Evolutionary conservation across 2,888 invertebrate species (phyloP), one percentile per base, ranked within the genome.

Genomic region (Oeneis ivallda): DNA sequence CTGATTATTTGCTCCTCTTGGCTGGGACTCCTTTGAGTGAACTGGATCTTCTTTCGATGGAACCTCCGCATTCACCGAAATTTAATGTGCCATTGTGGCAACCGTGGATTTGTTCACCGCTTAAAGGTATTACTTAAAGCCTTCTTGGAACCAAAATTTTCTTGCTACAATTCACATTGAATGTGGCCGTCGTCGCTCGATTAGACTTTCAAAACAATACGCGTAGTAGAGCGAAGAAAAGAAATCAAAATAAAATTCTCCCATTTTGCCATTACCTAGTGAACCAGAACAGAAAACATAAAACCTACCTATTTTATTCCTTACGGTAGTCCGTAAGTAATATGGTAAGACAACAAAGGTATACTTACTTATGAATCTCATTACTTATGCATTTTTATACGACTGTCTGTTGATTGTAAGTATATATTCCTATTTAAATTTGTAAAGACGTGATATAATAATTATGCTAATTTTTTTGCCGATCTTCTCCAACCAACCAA

Each of bases 21-120:
- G 83, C 87, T 77, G 85, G 85, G 79, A 86, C 85, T 77, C 85
- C 90, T 70, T 75, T 86, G 71, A 83, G 76, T 75, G 82, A 79
- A 72, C 78, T 86, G 70, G 83, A 86, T 68, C 78, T 78, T 61
- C 81, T 81, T 65, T 82, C 85, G 58, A 92, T 92, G 92, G 92
- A 92, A 74, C 92, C 92, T 41, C 92, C 92, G 47, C 86, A 92
- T 64, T 92, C 92, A 19, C 92, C 92, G 8, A 92, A 92, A 74
- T 92, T 92, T 77, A 92, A 91, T 76, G 63, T 91, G 79, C 84
- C 92, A 63, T 75, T 92, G 50, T 92, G 92, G 92, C 92, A 92
- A 70, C 92, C 92, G 43, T 92, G 92, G 92, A 76, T 89, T 65
- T 74, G 82, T 15, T 86, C 89, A 53, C 84, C 89, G 32, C 81